Evolutionary conservation across 1,140 invertebrate genomes (phyloP).

Genomic region (Drosophila teissieri): DNA sequence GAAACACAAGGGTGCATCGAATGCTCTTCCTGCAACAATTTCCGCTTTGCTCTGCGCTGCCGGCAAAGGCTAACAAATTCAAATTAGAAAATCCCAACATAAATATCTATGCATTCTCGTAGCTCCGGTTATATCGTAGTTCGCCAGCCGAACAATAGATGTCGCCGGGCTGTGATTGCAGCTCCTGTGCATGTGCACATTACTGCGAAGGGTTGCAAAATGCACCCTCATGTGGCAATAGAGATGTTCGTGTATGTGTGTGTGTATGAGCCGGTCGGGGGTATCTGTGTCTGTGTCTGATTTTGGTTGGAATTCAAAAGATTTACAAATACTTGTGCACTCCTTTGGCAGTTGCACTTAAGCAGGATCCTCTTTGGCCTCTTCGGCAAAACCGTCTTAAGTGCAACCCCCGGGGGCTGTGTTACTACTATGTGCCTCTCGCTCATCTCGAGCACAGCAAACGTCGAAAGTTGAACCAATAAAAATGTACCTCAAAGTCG

Average conservation of each 20-base stretch:
- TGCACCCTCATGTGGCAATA: constrained; percentile 56
- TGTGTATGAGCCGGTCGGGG: constrained; percentile 16
- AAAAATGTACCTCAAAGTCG: constrained; percentile 71
- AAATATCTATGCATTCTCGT: constrained; percentile 74
- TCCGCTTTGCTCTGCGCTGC: constrained; percentile 71
- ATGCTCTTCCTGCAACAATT: constrained; percentile 80
- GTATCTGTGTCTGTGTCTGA: constrained; percentile 59
- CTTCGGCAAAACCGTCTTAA: constrained; percentile 44
- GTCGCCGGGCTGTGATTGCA: constrained; percentile 74
- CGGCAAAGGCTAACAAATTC: constrained; percentile 73
- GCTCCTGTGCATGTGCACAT: constrained; percentile 14
- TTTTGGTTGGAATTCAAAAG: constrained; percentile 81
- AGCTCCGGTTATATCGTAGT: constrained; percentile 38
- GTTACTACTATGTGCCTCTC: constrained; percentile 8
- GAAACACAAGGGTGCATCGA: constrained; percentile 44
- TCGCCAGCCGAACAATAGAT: constrained; percentile 75
- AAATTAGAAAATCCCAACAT: constrained; percentile 81
- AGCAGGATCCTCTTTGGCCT: constrained; percentile 57
- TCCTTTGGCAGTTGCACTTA: constrained; percentile 74
- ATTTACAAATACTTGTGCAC: constrained; percentile 81
- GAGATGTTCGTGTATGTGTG: neutral
- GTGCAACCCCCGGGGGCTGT: constrained; percentile 59
- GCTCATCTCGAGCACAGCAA: constrained; percentile 11
- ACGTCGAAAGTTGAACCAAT: constrained; percentile 66
- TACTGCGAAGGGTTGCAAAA: constrained; percentile 71